Evolutionary conservation across 2,113 vertebrate genomes (phyloP), one percentile per base, ranked within the genome.

Genomic region (Theristicus caerulescens): DNA sequence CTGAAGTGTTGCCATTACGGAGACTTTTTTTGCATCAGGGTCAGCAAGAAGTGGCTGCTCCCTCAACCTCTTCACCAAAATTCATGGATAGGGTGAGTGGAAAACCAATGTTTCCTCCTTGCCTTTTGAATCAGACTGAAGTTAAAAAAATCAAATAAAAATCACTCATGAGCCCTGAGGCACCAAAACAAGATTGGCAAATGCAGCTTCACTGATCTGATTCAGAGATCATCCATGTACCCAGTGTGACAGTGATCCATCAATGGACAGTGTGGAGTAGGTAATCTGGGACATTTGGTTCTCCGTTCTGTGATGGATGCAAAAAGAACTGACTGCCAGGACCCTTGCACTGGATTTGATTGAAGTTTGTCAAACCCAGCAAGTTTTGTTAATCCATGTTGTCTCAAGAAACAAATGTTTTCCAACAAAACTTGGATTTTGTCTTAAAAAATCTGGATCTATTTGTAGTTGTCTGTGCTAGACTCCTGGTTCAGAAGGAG

Each of bases 181-280:
- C 18, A 80, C 21, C 34, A 52, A 86, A 92, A 11, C 47, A 80
- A 61, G 40, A 25, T 31, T 47, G 25, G 13, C 38, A 58, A 83
- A 55, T 34, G n/a, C 46, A 86, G 10, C 5, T 92, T 84, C 52
- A 36, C 21, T 31, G 24, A 26, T 46, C 10, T 15, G 7, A 69
- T 46, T 83, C 18, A 44, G 49, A 38, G 16, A 49, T 36, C 21
- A 44, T n/a, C 47, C 34, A 4, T 1, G 1, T 62, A 2, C 29
- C 15, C 2, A 1, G 9, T 31, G 51, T 69, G 21, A 42, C 31
- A 70, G 22, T 59, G 55, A 38, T 58, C 32, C 55, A 70, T 22
- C 29, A 86, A 27, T 0, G 0, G 55, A 31, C 25, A 73, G 34
- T 20, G 38, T 3, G 16, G 25, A 78, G 26, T 25, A 59, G n/a